phyloP scores from a whole-genome alignment of 2,797 vertebrate species.

The Melopsittacus undulatus region DNA sequence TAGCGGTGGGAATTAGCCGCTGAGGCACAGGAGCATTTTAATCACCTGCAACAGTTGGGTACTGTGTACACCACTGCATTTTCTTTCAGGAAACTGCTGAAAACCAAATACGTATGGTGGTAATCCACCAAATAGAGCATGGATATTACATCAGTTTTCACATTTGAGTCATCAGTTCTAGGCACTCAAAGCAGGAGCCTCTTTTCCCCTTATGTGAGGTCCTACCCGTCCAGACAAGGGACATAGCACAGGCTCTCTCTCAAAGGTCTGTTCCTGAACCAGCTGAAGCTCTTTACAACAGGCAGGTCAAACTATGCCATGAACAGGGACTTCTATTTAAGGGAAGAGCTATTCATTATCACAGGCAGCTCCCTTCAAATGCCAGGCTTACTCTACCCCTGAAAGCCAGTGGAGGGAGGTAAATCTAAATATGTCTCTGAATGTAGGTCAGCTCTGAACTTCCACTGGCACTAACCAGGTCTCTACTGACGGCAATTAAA shows the following conservation, averaged over 20 bases:
- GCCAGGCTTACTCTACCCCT: not conserved
- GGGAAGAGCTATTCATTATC: not conserved
- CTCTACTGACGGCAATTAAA: conserved; percentile 32
- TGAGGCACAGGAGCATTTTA: not conserved
- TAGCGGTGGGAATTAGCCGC: accelerated
- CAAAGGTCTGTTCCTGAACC: not conserved
- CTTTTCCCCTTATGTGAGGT: not conserved
- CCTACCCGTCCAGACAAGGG: not conserved
- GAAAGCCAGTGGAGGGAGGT: not conserved
- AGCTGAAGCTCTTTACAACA: not conserved
- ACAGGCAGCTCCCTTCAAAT: not conserved
- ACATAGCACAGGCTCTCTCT: accelerated
- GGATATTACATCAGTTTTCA: not conserved
- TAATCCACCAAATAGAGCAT: not conserved
- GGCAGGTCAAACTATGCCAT: not conserved
- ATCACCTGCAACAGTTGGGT: not conserved
- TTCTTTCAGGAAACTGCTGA: not conserved
- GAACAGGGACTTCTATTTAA: not conserved
- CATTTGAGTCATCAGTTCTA: accelerated
- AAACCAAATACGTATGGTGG: not conserved
- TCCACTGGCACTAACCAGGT: not conserved
- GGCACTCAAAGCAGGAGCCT: not conserved
- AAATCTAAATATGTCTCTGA: not conserved
- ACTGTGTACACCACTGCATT: not conserved
- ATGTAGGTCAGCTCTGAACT: conserved; percentile 49